Percentiles rank a stretch among this genome's conserved stretches.
phyloP scores from a whole-genome alignment of 1,140 invertebrate genomes.

The Hyles vespertilio region DNA sequence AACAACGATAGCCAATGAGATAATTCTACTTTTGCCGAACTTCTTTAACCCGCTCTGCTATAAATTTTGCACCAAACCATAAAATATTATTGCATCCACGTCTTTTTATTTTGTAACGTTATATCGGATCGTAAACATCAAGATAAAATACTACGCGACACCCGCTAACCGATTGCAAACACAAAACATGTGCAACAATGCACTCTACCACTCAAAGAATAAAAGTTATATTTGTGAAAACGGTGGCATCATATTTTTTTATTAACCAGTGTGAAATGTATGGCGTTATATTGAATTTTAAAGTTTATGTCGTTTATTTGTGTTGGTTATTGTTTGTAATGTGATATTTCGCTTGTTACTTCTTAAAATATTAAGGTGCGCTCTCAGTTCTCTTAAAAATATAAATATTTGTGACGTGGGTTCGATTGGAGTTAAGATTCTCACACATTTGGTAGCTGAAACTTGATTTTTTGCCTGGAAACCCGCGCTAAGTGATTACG shows the following conservation, averaged over 20 bases:
- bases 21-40: no score
- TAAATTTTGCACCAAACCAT: slow-evolving; percentile 17
- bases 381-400: not conserved
- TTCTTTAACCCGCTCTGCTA: not conserved
- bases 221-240: slow-evolving; percentile 2
- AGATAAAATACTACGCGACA: slow-evolving; percentile 38
- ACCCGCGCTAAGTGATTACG: no score
- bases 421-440: no score
- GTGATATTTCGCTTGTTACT: slow-evolving; percentile 24
- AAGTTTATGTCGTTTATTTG: slow-evolving; percentile 31
- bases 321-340: slow-evolving; percentile 31
- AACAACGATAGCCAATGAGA: no score
- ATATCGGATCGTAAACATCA: slow-evolving; percentile 35
- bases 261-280: slow-evolving; percentile 32
- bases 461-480: no score
- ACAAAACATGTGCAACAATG: slow-evolving; percentile 3
- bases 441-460: no score
- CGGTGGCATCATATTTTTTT: slow-evolving; percentile 5
- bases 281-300: slow-evolving; percentile 38
- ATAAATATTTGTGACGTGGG: no score
- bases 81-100: slow-evolving; percentile 19
- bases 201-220: not conserved
- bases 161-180: slow-evolving; percentile 7
- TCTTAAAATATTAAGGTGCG: not conserved
- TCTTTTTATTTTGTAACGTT: slow-evolving; percentile 35